Evolutionary conservation across 1,140 invertebrate genomes (phyloP).

Genomic region (Trichonephila inaurata): DNA sequence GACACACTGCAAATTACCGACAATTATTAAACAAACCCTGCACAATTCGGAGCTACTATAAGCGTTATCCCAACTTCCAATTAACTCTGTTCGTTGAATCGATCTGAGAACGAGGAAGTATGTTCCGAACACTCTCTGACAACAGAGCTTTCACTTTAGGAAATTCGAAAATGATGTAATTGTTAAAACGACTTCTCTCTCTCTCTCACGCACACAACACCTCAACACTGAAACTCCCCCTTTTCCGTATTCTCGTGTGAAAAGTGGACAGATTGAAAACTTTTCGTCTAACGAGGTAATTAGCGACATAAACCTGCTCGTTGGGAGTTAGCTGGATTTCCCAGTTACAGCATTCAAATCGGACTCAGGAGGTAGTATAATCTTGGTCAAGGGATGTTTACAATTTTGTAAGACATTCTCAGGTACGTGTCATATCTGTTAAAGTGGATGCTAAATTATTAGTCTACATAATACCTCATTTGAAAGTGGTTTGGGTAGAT

Average conservation of each 20-base stretch:
- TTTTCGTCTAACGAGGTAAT: conserved; percentile 37
- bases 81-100: conserved; percentile 20
- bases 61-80: conserved; percentile 17
- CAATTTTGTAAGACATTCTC: background rate
- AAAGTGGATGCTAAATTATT: background rate
- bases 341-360: conserved; percentile 29
- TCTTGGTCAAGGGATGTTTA: conserved; percentile 9
- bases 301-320: conserved; percentile 12
- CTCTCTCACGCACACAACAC: background rate
- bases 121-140: conserved; percentile 3
- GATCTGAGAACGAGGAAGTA: background rate
- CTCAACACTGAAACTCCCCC: background rate
- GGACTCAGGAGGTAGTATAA: background rate
- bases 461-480: too few relatives aligned
- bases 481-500: too few relatives aligned
- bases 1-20: background rate
- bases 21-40: conserved; percentile 11
- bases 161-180: conserved; percentile 59
- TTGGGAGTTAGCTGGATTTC: background rate
- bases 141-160: conserved; percentile 34
- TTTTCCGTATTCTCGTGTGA: background rate
- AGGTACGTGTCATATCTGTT: background rate
- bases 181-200: conserved; percentile 22
- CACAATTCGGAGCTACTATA: background rate
- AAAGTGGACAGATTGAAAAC: conserved; percentile 38